Percentiles rank a stretch among this genome's conserved stretches.
phyloP scores from a whole-genome alignment of 2,888 invertebrate genomes.

The Sarcophaga rosellei region DNA sequence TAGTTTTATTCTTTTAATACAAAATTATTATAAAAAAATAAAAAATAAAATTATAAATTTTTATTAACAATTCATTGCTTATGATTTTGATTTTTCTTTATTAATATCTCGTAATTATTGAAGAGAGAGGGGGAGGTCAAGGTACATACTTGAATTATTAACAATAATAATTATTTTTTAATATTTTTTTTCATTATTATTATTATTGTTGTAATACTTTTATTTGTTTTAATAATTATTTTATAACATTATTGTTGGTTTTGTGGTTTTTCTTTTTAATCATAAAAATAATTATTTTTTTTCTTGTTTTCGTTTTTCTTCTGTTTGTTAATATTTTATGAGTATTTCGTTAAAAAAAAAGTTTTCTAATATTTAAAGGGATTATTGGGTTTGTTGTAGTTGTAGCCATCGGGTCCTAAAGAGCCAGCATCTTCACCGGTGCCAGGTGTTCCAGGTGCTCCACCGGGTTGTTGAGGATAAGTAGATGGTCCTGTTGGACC shows the following conservation, averaged over 20 bases:
- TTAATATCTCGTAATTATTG: slow-evolving; percentile 5
- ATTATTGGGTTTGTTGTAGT: slow-evolving; percentile 79
- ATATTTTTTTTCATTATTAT: not conserved
- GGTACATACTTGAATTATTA: slow-evolving; percentile 54
- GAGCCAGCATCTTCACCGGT: slow-evolving; percentile 74
- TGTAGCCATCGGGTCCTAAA: slow-evolving; percentile 79
- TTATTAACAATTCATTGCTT: slow-evolving; percentile 2
- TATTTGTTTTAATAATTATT: not conserved
- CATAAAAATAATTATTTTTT: slow-evolving; percentile 6
- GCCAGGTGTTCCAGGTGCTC: slow-evolving; percentile 72
- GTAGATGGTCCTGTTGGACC: too few species aligned
- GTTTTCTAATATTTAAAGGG: slow-evolving; percentile 77
- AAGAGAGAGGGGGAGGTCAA: slow-evolving; percentile 37
- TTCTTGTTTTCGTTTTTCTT: too few species aligned
- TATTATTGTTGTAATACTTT: slow-evolving; percentile 34
- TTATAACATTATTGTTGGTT: not conserved
- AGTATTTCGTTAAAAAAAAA: slow-evolving; percentile 44
- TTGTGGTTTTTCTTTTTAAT: slow-evolving; percentile 7
- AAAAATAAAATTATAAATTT: slow-evolving; percentile 2
- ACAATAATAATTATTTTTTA: not conserved
- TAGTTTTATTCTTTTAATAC: slow-evolving; percentile 42
- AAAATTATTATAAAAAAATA: too few species aligned
- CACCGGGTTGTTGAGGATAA: too few species aligned
- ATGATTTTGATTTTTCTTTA: not conserved
- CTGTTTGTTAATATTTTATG: slow-evolving; percentile 46